Percentiles rank a stretch among this genome's conserved stretches.
These are phyloP conservation scores for Pemphredon lugubris DNA, from an alignment of 2,888 invertebrate species.

Conservation along the genomic window DNA sequence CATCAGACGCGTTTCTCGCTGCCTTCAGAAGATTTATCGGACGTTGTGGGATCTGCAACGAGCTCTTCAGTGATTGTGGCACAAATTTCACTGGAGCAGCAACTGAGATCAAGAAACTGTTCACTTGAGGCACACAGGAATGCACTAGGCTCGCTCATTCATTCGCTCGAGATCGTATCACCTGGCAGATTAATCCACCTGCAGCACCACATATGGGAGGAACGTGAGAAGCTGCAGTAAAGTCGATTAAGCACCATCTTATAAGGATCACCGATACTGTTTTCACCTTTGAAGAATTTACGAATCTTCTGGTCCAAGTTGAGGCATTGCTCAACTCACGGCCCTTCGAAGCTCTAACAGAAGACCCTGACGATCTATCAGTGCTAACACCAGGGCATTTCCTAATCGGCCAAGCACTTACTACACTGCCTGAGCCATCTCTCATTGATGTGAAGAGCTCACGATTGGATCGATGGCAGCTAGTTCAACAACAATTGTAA, in stretches of 20 bases:
- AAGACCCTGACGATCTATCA: neutral
- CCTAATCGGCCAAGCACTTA: slow-evolving; percentile 61
- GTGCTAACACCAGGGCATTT: slow-evolving; percentile 41
- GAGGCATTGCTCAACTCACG: slow-evolving; percentile 51
- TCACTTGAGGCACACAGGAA: neutral
- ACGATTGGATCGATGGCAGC: slow-evolving; percentile 50
- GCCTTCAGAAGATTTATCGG: neutral
- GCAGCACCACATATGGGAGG: slow-evolving; percentile 65
- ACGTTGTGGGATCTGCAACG: slow-evolving; percentile 42
- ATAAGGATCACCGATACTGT: slow-evolving; percentile 51
- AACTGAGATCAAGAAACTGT: slow-evolving; percentile 19
- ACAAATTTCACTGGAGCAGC: slow-evolving; percentile 62
- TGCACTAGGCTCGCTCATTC: neutral
- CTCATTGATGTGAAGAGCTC: slow-evolving; percentile 41
- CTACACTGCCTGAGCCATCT: slow-evolving; percentile 58
- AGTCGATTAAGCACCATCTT: slow-evolving; percentile 54
- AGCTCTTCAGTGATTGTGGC: slow-evolving; percentile 54
- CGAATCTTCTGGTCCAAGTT: slow-evolving; percentile 40
- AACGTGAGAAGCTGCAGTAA: slow-evolving; percentile 58
- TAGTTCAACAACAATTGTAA: slow-evolving; percentile 8
- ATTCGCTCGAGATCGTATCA: neutral
- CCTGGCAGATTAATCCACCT: slow-evolving; percentile 65
- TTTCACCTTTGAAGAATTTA: slow-evolving; percentile 62
- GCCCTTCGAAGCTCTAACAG: slow-evolving; percentile 15
- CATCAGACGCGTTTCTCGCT: slow-evolving; percentile 2